A percentile compares a stretch with the other conserved stretches of the same genome.
phyloP scores from a whole-genome alignment of 2,113 vertebrate genomes.

The Tyto alba region DNA sequence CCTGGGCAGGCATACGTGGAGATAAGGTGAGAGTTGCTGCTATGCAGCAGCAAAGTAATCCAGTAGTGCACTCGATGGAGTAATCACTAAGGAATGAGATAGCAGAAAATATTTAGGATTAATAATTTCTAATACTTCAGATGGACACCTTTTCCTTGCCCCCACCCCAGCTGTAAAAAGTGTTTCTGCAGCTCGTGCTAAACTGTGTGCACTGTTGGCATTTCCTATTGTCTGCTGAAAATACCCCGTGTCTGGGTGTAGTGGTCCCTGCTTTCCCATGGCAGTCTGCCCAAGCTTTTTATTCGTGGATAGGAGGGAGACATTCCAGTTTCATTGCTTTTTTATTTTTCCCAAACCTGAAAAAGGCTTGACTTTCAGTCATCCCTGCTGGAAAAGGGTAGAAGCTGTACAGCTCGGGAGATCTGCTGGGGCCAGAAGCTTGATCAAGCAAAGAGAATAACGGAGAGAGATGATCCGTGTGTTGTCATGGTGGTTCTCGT shows the following conservation, averaged over 20 bases:
- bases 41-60: not conserved
- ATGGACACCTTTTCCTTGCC: not conserved
- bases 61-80: not conserved
- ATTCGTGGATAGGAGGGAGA: not conserved
- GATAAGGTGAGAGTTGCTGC: not conserved
- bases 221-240: not conserved
- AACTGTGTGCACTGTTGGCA: not conserved
- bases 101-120: not conserved
- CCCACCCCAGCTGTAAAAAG: not conserved
- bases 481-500: accelerated
- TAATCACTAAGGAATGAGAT: not conserved
- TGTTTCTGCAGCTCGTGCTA: not conserved
- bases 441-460: not conserved
- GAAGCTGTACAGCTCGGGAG: not conserved
- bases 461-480: not conserved
- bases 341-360: not conserved
- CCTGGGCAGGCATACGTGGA: not conserved
- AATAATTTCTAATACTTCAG: not conserved
- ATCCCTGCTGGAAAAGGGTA: not conserved
- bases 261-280: not conserved
- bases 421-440: not conserved
- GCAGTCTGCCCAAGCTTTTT: not conserved
- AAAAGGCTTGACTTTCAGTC: not conserved
- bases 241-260: not conserved
- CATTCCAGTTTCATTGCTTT: not conserved